Conservation (phyloP, 2,797 vertebrate species). For the Muraenolepis orangiensis region DNA sequence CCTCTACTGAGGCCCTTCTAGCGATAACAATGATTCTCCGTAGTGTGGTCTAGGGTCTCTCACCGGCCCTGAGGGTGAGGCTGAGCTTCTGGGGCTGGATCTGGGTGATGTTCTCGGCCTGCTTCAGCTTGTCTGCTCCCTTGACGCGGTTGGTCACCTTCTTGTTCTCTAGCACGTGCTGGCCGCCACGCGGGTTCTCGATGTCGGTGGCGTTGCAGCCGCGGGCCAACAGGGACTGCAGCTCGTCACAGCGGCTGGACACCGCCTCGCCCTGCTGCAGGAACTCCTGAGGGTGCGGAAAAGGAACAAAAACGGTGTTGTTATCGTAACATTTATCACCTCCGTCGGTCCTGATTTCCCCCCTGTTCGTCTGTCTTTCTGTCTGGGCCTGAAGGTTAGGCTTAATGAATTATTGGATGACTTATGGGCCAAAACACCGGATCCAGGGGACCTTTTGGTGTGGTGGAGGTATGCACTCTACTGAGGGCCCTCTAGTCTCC, state of each 20-base stretch:
- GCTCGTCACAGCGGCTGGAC: constrained; percentile 90
- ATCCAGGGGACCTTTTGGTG: too few relatives aligned
- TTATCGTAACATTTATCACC: not conserved
- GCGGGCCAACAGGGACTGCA: constrained; percentile 83
- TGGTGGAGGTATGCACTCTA: too few relatives aligned
- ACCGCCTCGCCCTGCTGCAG: constrained; percentile 93
- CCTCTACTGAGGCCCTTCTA: too few relatives aligned
- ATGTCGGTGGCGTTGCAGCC: constrained; percentile 77
- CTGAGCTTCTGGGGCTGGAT: constrained; percentile 91
- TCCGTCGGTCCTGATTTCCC: too few relatives aligned
- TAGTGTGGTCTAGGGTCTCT: not conserved
- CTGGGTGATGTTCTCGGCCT: constrained; percentile 93
- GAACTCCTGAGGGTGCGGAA: constrained; percentile 75
- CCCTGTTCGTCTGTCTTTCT: too few relatives aligned
- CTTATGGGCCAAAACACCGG: too few relatives aligned
- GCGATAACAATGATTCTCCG: not conserved
- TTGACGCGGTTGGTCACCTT: constrained; percentile 83
- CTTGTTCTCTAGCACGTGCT: constrained; percentile 69
- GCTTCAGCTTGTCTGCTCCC: constrained; percentile 76
- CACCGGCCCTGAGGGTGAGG: constrained; percentile 88
- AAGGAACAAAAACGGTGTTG: not conserved
- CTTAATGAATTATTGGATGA: too few relatives aligned
- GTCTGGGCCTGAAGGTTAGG: too few relatives aligned
- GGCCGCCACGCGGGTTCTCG: constrained; percentile 83
- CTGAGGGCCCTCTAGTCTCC: too few relatives aligned